These are phyloP conservation scores for Pangasius krempfi DNA, from an alignment of 2,797 vertebrate genomes.

Conservation along the genomic window DNA sequence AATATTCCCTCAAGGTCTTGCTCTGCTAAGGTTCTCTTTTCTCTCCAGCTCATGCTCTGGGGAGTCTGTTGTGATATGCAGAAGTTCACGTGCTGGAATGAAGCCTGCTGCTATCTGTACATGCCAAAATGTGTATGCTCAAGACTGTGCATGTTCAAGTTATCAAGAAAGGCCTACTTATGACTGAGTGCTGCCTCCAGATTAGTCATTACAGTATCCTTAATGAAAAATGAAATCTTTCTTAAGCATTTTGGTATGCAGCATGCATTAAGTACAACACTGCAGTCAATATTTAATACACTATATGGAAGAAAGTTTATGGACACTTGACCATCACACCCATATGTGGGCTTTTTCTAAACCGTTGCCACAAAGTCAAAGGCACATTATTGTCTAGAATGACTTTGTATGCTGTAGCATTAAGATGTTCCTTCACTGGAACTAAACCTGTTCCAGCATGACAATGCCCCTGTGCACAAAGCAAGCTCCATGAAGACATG, in stretches of 20 bases:
- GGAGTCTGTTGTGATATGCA: slow-evolving; percentile 44
- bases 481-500: no score
- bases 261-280: background rate
- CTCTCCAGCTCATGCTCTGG: slow-evolving; percentile 54
- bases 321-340: no score
- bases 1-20: slow-evolving; percentile 63
- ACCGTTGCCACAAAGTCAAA: no score
- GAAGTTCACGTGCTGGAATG: slow-evolving; percentile 35
- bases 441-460: no score
- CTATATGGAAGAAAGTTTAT: no score
- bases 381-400: no score
- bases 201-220: slow-evolving; percentile 5
- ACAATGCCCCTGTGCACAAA: no score
- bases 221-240: background rate
- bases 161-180: slow-evolving; percentile 19
- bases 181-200: slow-evolving; percentile 12
- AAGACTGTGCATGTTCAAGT: background rate
- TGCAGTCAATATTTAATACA: background rate
- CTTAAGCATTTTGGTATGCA: background rate
- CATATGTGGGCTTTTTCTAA: no score
- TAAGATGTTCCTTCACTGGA: no score
- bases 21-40: slow-evolving; percentile 58
- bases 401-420: no score
- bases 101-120: slow-evolving; percentile 24
- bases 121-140: background rate